phyloP scores from a whole-genome alignment of 2,888 invertebrate species.

The Agrochola lychnidis region DNA sequence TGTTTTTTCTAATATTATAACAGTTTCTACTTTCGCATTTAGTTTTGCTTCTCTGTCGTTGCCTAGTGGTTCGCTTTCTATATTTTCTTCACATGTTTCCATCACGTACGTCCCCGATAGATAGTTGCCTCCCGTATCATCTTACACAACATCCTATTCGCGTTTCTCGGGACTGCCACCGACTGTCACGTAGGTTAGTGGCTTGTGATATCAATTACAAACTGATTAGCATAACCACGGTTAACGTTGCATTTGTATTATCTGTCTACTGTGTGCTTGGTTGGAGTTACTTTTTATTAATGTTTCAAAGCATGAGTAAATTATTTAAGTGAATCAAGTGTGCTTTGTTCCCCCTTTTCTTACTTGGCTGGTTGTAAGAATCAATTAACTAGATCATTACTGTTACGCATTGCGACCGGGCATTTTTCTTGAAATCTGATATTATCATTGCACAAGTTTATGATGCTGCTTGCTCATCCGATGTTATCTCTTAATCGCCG shows the following conservation, averaged over 20 bases:
- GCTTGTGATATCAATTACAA: conserved; percentile 52
- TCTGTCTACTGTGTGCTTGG: neutral
- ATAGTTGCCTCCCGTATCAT: conserved; percentile 36
- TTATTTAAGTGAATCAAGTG: conserved; percentile 24
- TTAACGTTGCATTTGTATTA: conserved; percentile 32
- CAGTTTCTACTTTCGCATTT: conserved; percentile 1
- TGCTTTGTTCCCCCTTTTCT: conserved; percentile 21
- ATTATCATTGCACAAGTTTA: conserved; percentile 44
- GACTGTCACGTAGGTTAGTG: conserved; percentile 43
- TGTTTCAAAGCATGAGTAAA: neutral
- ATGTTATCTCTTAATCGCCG: conserved; percentile 44
- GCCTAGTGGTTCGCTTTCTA: conserved; percentile 22
- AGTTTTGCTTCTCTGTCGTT: neutral
- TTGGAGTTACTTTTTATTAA: neutral
- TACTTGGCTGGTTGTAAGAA: conserved; percentile 30
- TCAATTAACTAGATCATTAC: conserved; percentile 45
- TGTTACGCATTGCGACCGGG: conserved; percentile 29
- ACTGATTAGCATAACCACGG: conserved; percentile 44
- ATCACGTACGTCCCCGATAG: conserved; percentile 13
- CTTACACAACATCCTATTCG: conserved; percentile 53
- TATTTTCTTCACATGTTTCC: conserved; percentile 23
- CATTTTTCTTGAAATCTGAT: conserved; percentile 46
- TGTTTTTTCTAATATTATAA: conserved; percentile 21
- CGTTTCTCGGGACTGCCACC: conserved; percentile 40
- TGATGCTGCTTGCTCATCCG: conserved; percentile 24